phyloP scores from a whole-genome alignment of 2,797 vertebrate species.

The Denticeps clupeoides region DNA sequence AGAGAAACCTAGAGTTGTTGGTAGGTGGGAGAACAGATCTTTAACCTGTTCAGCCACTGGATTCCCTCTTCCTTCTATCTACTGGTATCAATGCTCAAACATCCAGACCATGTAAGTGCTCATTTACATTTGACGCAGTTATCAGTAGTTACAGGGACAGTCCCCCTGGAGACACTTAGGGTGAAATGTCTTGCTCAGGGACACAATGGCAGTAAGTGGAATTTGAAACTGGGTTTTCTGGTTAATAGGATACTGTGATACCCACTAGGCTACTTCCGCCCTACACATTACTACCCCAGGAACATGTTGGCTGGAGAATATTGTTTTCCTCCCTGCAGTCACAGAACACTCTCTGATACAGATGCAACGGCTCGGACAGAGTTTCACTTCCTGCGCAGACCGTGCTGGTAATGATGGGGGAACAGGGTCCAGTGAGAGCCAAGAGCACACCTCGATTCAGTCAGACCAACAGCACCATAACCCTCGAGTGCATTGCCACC shows the following conservation, averaged over 20 bases:
- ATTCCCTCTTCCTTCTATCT: constrained; percentile 63
- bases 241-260: too few species aligned
- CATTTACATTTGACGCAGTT: too few species aligned
- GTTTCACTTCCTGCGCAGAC: constrained; percentile 5
- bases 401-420: constrained; percentile 14
- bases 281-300: too few species aligned
- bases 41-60: constrained; percentile 59
- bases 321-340: too few species aligned
- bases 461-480: constrained; percentile 41
- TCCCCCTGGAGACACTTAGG: too few species aligned
- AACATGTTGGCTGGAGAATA: too few species aligned
- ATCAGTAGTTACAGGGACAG: too few species aligned
- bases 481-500: constrained; percentile 61
- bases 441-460: constrained; percentile 37
- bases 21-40: constrained; percentile 32
- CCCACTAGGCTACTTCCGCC: too few species aligned
- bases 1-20: constrained; percentile 36
- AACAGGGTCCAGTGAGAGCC: constrained; percentile 43
- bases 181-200: too few species aligned
- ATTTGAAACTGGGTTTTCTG: too few species aligned
- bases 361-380: neutral
- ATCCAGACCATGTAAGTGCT: constrained; percentile 48
- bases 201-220: too few species aligned
- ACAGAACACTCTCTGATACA: neutral
- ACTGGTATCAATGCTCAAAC: constrained; percentile 60